Conservation (phyloP, 2,113 vertebrate genomes). For the Blennius ocellaris region DNA sequence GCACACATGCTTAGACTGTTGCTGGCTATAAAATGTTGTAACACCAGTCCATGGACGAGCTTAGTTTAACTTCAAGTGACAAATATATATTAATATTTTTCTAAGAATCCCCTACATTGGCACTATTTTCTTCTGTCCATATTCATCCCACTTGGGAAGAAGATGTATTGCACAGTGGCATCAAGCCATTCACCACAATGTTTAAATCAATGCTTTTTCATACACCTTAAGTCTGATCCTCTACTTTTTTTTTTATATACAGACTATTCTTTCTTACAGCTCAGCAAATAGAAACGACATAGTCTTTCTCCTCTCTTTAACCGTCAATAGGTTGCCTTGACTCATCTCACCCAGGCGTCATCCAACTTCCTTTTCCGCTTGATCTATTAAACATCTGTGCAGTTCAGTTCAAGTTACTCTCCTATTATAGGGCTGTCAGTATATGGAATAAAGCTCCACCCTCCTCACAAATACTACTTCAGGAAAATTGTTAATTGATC, state of each 20-base stretch:
- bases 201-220: conserved; percentile 22
- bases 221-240: conserved; percentile 21
- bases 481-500: conserved; percentile 13
- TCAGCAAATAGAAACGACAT: background rate
- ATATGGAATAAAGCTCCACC: background rate
- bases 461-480: conserved; percentile 1
- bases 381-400: conserved; percentile 1
- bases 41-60: background rate
- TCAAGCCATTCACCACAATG: background rate
- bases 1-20: background rate
- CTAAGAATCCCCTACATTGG: conserved; percentile 10
- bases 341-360: conserved; percentile 6
- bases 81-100: background rate
- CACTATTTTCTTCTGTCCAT: conserved; percentile 31
- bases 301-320: conserved; percentile 16
- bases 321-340: conserved; percentile 1
- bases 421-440: conserved; percentile 11
- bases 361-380: conserved; percentile 6
- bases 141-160: conserved; percentile 25
- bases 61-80: conserved; percentile 36
- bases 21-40: background rate
- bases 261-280: background rate
- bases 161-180: too few species aligned
- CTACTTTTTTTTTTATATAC: background rate
- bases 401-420: background rate